Base-by-base conservation (phyloP, 1,140 invertebrate species). In the Drosophila orosa region DNA sequence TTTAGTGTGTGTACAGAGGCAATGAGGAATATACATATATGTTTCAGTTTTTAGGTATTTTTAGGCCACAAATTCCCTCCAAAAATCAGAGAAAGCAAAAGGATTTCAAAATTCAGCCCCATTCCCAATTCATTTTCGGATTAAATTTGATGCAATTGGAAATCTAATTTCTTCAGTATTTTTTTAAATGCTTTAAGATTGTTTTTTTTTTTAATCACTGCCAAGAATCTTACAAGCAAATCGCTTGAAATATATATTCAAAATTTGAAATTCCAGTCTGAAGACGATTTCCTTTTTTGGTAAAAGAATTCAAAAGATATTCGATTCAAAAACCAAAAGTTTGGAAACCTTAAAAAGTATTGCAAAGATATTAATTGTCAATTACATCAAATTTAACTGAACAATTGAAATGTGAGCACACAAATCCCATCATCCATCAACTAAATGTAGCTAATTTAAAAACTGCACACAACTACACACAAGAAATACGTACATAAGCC, bases 401-500 rank as follows among this genome's bases (percentile, higher is more conserved):
- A 39, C 31, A 42, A 24, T 54, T 19, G 12, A 65, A 15, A 3
- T 65, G 22, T 17, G 27, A 50, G 29, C 25, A 33, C 10, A 13
- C 42, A 45, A 29, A 31, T 8, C n/a, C 44, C 37, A 35, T 54
- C 54, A 78, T 56, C 52, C 59, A 72, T 60, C 27, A 58, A 47
- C 42, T 71, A 71, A 71, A 71, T 61, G 55, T 83, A 83, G 69
- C 65, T 79, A 71, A 83, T 69, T 78, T 54, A 35, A 65, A 40
- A 81, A 77, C 44, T 48, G 48, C 56, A 63, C 63, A 69, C 60
- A 65, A 63, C 29, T 40, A 59, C 35, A 52, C 47, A 60, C 37
- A 45, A 54, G 55, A 74, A 58, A 78, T 86, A 86, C 83, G 83
- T 86, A 86, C 61, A 62, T 59, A 87, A 86, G 85, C 62, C 59